Base-by-base conservation (phyloP, 2,113 vertebrate species). In the Rhodinocichla rosea region DNA sequence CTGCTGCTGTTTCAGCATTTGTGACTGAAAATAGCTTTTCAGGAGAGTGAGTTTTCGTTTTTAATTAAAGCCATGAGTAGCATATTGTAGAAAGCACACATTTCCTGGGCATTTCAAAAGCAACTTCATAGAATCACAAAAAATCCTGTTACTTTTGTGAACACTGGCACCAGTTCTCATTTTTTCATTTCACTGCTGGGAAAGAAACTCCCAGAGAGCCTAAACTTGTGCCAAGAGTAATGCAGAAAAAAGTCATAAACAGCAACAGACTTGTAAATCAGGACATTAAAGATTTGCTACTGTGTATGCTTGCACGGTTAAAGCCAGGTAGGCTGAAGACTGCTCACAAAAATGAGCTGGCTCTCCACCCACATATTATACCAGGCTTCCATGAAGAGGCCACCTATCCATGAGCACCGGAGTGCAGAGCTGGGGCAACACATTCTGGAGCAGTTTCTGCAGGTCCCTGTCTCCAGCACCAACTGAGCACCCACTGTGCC, bases 401-500 rank as follows among this genome's bases (percentile, higher is more conserved):
- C 23, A 32, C 2, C 24, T 5, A 6, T 60, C 45, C 26, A 11
- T 30, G 28, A 77, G 20, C 32, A 75, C 13, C 13, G 32, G 33
- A 73, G 8, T 0, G 2, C 7, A 37, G 32, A 45, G 11, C 16
- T 63, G 19, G 7, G 39, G 1, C 5, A 60, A 2, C 5, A 52
- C 13, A 19, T 27, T 39, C 49, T 3, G 0, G 15, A n/a, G 16
- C 2, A 26, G 17, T 40, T n/a, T 82, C 30, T 6, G 5, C 9
- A 45, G 4, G 10, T 49, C 27, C 83, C 33, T 78, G 0, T 4
- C 20, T 68, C 35, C 62, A 39, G 1, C 4, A 37, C n/a, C 32
- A 59, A 0, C 6, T 16, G 20, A 45, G 2, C 7, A 27, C 5
- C 23, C 6, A 13, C 33, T 53, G 6, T 37, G 75, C 10, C 45